Conservation (phyloP, 1,140 invertebrate genomes). For the Catajapyx aquilonaris region DNA sequence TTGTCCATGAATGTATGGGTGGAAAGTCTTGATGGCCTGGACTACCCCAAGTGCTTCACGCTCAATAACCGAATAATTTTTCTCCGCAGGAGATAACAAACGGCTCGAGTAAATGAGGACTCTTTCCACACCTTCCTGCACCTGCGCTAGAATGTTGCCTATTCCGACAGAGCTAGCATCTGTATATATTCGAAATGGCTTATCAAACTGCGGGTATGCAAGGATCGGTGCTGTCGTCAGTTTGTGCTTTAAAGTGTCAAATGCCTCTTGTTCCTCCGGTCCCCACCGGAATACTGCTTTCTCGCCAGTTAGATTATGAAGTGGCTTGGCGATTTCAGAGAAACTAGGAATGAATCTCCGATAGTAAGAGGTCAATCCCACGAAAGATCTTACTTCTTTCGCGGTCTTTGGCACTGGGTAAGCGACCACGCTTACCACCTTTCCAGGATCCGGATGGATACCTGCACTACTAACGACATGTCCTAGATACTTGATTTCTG, state of each 20-base stretch:
- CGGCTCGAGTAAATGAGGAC: too few relatives aligned
- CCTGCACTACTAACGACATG: constrained; percentile 3
- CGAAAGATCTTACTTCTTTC: constrained; percentile 3
- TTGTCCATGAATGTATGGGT: too few relatives aligned
- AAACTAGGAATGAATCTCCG: too few relatives aligned
- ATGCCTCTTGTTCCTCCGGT: constrained; percentile 5
- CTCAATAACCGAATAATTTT: too few relatives aligned
- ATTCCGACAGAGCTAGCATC: too few relatives aligned
- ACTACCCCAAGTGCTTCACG: too few relatives aligned
- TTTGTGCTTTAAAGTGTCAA: too few relatives aligned
- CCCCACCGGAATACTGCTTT: constrained; percentile 5
- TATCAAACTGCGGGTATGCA: background rate
- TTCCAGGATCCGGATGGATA: constrained; percentile 6
- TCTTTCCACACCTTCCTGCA: too few relatives aligned
- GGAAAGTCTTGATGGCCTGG: too few relatives aligned
- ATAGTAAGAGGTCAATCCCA: constrained; percentile 6
- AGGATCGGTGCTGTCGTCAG: background rate
- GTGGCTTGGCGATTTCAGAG: constrained; percentile 5
- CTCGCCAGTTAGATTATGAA: constrained; percentile 5
- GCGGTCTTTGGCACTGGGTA: background rate
- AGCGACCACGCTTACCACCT: constrained; percentile 5
- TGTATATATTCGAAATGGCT: too few relatives aligned
- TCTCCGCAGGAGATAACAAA: too few relatives aligned
- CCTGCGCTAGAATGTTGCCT: too few relatives aligned
- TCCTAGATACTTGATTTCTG: constrained; percentile 7